These are phyloP conservation scores for Podarcis raffonei DNA, from an alignment of 2,113 vertebrate species.

Conservation along the genomic window DNA sequence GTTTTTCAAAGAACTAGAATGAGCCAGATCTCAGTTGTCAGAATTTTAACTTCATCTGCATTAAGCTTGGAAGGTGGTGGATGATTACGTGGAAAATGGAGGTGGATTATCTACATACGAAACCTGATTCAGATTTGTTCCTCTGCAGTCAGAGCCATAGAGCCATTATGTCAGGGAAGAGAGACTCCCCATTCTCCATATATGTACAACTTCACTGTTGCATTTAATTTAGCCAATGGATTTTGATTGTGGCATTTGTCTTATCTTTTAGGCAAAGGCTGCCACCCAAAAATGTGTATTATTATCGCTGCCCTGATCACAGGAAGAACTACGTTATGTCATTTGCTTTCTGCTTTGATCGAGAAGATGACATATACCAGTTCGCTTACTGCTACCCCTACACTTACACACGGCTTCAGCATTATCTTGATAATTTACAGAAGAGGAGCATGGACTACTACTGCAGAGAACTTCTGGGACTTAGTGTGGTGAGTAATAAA, in stretches of 20 bases:
- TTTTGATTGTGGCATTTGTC: background rate
- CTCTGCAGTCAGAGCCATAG: background rate
- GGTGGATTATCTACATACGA: background rate
- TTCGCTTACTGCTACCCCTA: slow-evolving; percentile 99
- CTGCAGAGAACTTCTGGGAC: slow-evolving; percentile 89
- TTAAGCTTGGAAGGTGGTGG: background rate
- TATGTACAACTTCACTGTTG: background rate
- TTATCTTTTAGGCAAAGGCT: slow-evolving; percentile 88
- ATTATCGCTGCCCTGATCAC: slow-evolving; percentile 96
- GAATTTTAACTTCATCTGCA: background rate
- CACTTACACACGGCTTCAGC: slow-evolving; percentile 95
- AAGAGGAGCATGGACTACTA: slow-evolving; percentile 91
- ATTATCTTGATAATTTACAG: slow-evolving; percentile 91
- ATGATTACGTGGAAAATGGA: background rate
- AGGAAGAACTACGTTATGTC: slow-evolving; percentile 98
- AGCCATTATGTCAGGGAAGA: background rate
- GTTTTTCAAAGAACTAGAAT: background rate
- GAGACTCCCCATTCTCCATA: background rate
- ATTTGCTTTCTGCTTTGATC: slow-evolving; percentile 97
- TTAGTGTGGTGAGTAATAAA: slow-evolving; percentile 88
- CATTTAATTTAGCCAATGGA: background rate
- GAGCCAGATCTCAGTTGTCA: background rate
- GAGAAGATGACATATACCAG: slow-evolving; percentile 92
- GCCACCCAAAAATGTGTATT: slow-evolving; percentile 96
- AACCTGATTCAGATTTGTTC: background rate